Evolutionary conservation across 2,888 invertebrate species (phyloP), one percentile per base, ranked within the genome.

Genomic region (Hermaeophaga mercurialis): DNA sequence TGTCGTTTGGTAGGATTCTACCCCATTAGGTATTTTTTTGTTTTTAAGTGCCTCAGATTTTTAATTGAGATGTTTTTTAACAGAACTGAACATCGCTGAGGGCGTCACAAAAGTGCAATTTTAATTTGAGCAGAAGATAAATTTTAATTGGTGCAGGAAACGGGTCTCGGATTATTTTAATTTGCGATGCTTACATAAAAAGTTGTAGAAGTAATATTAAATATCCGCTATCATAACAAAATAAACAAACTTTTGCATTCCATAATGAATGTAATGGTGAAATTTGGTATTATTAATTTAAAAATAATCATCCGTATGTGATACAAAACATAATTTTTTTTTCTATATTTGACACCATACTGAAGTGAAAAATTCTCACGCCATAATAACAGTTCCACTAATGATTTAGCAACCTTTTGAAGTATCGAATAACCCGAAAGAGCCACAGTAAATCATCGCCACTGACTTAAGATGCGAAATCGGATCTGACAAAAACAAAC

Each of bases 401-500:
- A 5, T 22, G 7, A 22, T 22, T 22, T 22, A 22, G 22, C 4
- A 22, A 31, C 31, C 31, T n/a, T 9, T 31, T 31, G 3, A 3
- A 11, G 33, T 45, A 34, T 47, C 46, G 22, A 22, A 34, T 47
- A 11, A 22, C 46, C 3, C 34, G 9, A 22, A 47, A 19, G 34
- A 47, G 22, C 24, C 14, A 19, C 22, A 36, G 33, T 33, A 33
- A 47, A 47, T 34, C 36, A 47, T 33, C 17, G 12, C 1, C 7
- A 11, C 19, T 18, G 24, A 12, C 41, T 33, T 33, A 39, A 41
- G 19, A 33, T 31, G 19, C 45, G 61, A 61, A 61, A 61, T 41
- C 50, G 43, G 56, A 61, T 61, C 54, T 44, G 19, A 18, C 28
- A 46, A 52, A 56, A 52, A 54, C 58, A 56, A 61, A 61, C 61